Percentiles rank a stretch among this genome's conserved stretches.
Conservation (phyloP, 2,797 vertebrate genomes). For the Catamblyrhynchus diadema region DNA sequence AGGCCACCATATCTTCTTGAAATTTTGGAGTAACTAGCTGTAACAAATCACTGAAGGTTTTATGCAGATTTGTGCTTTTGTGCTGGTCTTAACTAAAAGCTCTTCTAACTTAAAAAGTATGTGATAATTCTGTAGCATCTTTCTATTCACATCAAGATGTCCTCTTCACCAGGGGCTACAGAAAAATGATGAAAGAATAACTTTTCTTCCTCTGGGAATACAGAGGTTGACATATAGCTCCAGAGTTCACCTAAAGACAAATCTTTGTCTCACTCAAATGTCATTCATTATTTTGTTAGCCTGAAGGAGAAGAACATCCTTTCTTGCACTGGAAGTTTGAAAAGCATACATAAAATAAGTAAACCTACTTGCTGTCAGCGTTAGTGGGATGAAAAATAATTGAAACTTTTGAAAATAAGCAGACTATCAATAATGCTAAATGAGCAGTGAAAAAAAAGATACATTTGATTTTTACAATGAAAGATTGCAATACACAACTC, state of each 20-base stretch:
- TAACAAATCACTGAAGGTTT: neutral
- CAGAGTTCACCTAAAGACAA: conserved; percentile 26
- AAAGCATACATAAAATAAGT: neutral
- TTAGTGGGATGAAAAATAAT: neutral
- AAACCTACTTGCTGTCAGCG: neutral
- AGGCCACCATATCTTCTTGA: neutral
- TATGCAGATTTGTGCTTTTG: neutral
- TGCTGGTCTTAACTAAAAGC: neutral
- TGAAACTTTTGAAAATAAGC: neutral
- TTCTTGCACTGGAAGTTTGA: neutral
- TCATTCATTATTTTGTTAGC: conserved; percentile 30
- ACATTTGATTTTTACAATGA: neutral
- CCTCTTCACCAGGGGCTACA: neutral
- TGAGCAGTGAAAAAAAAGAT: neutral
- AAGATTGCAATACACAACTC: neutral
- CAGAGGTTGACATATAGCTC: neutral
- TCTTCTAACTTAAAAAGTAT: neutral
- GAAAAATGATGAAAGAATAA: neutral
- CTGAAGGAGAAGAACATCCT: neutral
- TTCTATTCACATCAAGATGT: neutral
- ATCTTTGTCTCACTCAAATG: conserved; percentile 19
- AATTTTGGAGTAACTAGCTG: neutral
- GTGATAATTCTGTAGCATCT: neutral
- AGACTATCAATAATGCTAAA: neutral
- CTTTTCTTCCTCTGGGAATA: neutral